Evolutionary conservation across 2,113 vertebrate genomes (phyloP).

Genomic region (Fukomys damarensis): DNA sequence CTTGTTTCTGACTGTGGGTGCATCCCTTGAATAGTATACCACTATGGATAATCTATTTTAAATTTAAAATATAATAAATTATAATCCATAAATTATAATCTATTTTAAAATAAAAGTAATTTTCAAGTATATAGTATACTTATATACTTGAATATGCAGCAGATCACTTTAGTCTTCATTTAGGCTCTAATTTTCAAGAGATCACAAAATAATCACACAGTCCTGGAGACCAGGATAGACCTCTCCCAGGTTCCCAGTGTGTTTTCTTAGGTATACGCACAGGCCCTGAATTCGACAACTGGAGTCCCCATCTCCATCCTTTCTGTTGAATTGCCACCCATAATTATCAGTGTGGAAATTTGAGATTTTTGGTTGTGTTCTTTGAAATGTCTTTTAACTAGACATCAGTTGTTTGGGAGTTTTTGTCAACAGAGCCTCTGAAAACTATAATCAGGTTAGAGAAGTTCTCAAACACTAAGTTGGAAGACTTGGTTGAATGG

Average conservation of each 20-base stretch:
- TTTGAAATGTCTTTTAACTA: not conserved
- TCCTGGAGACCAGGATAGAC: not conserved
- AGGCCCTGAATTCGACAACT: not conserved
- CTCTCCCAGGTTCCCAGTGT: not conserved
- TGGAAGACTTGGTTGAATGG: not conserved
- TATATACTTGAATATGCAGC: not conserved
- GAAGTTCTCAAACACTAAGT: not conserved
- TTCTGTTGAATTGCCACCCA: fast-evolving
- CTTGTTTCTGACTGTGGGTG: not conserved
- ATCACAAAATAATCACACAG: not conserved
- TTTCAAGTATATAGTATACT: not conserved
- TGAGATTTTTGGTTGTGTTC: not conserved
- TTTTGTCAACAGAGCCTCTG: not conserved
- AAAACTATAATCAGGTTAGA: not conserved
- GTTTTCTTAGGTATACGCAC: not conserved
- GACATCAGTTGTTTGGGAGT: not conserved
- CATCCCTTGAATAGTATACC: not conserved
- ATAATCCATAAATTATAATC: not conserved
- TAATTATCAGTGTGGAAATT: not conserved
- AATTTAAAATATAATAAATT: not conserved
- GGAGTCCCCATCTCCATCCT: no score
- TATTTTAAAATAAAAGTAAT: not conserved
- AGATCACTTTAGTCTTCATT: not conserved
- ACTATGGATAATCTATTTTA: not conserved
- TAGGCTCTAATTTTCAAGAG: not conserved